Percentiles rank a stretch among this genome's conserved stretches.
Evolutionary conservation across 2,113 vertebrate species (phyloP).

Genomic region (Atrichornis clamosus): DNA sequence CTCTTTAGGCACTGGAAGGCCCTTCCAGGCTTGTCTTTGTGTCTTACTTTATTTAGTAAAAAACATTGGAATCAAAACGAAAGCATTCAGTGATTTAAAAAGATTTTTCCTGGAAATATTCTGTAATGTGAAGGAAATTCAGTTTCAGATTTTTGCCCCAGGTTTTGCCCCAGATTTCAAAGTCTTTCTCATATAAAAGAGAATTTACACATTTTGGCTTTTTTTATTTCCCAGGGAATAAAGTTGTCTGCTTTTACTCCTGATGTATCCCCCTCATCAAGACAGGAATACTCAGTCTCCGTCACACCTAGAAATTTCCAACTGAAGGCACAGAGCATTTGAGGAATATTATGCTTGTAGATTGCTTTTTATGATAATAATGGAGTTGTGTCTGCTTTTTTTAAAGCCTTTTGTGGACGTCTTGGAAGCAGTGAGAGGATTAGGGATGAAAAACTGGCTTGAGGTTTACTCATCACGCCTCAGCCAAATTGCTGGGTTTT

Average conservation of each 20-base stretch:
- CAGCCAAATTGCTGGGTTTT: neutral
- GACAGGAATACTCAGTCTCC: neutral
- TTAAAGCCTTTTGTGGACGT: neutral
- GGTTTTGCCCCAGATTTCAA: neutral
- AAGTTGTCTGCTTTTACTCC: neutral
- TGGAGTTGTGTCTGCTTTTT: neutral
- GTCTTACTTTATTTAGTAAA: neutral
- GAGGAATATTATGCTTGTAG: neutral
- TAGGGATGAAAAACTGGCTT: neutral
- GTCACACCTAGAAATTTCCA: neutral
- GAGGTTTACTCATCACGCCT: neutral
- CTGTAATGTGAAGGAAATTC: neutral
- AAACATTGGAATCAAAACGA: neutral
- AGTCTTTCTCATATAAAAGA: neutral
- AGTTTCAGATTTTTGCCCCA: neutral
- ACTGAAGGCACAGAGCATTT: neutral
- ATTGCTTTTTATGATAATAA: neutral
- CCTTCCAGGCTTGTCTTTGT: neutral
- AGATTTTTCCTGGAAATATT: neutral
- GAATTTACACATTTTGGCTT: neutral
- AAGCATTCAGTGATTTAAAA: neutral
- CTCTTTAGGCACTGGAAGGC: neutral
- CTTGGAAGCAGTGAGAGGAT: neutral
- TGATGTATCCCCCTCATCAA: neutral
- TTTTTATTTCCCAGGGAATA: neutral